Base-by-base conservation (phyloP, 1,140 invertebrate species). In the Megathymus violae region DNA sequence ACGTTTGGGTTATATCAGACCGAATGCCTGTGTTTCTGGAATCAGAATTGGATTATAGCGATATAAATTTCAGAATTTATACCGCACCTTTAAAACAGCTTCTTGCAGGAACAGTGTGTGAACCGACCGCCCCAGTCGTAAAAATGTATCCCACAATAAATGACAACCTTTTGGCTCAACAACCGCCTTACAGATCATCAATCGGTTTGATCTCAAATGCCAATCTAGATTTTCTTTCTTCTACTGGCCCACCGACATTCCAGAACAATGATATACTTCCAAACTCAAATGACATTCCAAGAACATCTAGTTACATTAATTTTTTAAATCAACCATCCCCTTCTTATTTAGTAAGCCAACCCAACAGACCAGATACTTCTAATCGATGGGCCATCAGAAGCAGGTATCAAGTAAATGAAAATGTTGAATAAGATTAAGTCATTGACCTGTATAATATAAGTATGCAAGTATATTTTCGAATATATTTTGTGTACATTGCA, bases 1-100 rank as follows among this genome's bases (percentile, higher is more conserved):
- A 94, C 62, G 91, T 94, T 6, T 97, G 96, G 96, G 94, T 96
- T 0, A 94, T 97, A 1, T 96, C 95, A 0, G 96, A 97, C 76
- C 90, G 94, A 22, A 96, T 97, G 96, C 95, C 96, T 0, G 93
- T 94, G 25, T 96, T 96, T 67, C 80, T 96, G 11, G 87, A 95
- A 56, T 92, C 94, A 0, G 93, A 93, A 36, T 78, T 97, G 6
- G 94, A 97, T 74, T 96, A 94, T 65, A 94, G 93, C 17, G 95
- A 96, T 66, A 91, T 95, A 0, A 97, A 97, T 75, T 96, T 96
- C 91, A 93, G 95, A 74, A 94, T 97, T 65, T 94, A 94, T 71
- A 94, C 93, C 1, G 94, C 94, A 0, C 92, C 95, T 0, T 79
- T 96, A 1, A 91, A 93, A 17, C 85, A 92, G 0, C 90, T 96